A percentile compares a stretch with the other conserved stretches of the same genome.
Conservation (phyloP, 2,113 vertebrate species). For the Dunckerocampus dactyliophorus region DNA sequence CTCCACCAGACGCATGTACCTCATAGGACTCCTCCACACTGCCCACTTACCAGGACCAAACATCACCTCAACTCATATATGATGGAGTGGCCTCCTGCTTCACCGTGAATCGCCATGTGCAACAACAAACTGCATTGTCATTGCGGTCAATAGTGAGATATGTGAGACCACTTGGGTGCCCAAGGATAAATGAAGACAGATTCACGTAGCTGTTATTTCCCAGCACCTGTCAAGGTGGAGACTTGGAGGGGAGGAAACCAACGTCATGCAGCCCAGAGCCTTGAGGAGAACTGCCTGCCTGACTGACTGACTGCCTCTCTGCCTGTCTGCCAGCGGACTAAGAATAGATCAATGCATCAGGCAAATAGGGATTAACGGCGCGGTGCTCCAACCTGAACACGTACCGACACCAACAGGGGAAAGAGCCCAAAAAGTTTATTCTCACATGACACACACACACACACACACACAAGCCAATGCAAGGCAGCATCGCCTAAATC, state of each 20-base stretch:
- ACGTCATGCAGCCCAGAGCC: slow-evolving; percentile 47
- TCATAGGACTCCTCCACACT: slow-evolving; percentile 14
- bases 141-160: slow-evolving; percentile 28
- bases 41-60: slow-evolving; percentile 5
- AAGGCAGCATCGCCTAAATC: slow-evolving; percentile 38
- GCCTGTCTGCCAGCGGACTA: slow-evolving; percentile 53
- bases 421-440: slow-evolving; percentile 58
- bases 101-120: background rate
- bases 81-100: background rate
- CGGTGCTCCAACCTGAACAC: slow-evolving; percentile 55
- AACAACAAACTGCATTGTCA: slow-evolving; percentile 61
- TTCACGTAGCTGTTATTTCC: slow-evolving; percentile 21
- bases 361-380: slow-evolving; percentile 69
- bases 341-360: slow-evolving; percentile 74
- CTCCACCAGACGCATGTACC: slow-evolving; percentile 25
- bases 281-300: slow-evolving; percentile 49
- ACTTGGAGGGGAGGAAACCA: slow-evolving; percentile 39
- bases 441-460: slow-evolving; percentile 22
- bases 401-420: background rate
- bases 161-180: slow-evolving; percentile 17
- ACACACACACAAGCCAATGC: slow-evolving; percentile 23
- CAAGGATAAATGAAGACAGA: slow-evolving; percentile 16
- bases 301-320: background rate
- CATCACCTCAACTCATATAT: slow-evolving; percentile 6
- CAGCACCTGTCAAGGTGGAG: slow-evolving; percentile 50